phyloP scores from a whole-genome alignment of 2,797 vertebrate genomes.

The Sebastiscus tertius region DNA sequence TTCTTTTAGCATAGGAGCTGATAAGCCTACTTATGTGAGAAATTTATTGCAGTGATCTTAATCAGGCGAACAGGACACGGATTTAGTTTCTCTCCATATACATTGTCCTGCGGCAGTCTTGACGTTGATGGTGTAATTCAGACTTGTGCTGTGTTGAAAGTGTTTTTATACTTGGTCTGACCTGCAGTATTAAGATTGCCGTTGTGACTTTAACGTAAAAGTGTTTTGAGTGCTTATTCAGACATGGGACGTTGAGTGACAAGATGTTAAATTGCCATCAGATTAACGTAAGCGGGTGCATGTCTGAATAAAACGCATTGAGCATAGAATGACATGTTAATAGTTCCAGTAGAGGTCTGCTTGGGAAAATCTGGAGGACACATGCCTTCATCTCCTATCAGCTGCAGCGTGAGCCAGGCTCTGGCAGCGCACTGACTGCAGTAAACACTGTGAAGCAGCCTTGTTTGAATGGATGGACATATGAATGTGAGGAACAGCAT shows the following conservation, averaged over 20 bases:
- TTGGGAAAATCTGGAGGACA: constrained; percentile 10
- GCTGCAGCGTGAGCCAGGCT: neutral
- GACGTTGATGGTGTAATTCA: neutral
- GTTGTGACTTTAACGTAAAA: neutral
- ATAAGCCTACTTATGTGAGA: neutral
- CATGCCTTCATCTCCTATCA: neutral
- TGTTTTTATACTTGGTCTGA: neutral
- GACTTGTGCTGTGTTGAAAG: neutral
- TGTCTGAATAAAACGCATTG: neutral
- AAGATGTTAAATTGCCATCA: too few species aligned
- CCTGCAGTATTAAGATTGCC: neutral
- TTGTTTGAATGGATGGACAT: neutral
- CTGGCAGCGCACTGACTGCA: neutral
- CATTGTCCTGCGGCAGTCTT: neutral
- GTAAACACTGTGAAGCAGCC: neutral
- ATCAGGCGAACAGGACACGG: neutral
- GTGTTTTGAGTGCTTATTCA: neutral
- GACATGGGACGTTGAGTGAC: neutral
- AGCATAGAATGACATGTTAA: neutral
- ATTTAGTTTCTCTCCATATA: neutral
- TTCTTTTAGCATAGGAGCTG: neutral
- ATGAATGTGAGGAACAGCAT: neutral
- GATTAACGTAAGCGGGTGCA: neutral
- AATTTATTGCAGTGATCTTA: neutral
- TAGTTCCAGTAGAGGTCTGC: neutral